Conservation (phyloP, 2,888 invertebrate species). For the Lasiommata megera region DNA sequence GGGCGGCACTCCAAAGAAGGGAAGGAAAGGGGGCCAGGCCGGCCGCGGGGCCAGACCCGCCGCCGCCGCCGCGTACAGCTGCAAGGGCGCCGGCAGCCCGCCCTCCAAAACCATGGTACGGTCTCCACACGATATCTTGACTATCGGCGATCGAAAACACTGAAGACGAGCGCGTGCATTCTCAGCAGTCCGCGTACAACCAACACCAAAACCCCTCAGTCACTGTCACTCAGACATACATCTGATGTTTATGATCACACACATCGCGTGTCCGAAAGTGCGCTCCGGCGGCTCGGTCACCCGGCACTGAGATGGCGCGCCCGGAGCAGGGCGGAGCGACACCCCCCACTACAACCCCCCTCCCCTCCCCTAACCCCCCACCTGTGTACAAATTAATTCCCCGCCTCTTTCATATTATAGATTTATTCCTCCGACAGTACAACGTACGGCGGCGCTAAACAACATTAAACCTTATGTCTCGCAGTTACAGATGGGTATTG, state of each 20-base stretch:
- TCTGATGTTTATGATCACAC: conserved; percentile 3
- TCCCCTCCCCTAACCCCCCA: too few relatives aligned
- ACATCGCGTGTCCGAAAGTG: conserved; percentile 39
- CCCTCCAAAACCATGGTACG: conserved; percentile 84
- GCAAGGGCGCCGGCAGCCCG: conserved; percentile 86
- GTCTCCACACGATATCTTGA: conserved; percentile 59
- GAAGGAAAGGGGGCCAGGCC: conserved; percentile 83
- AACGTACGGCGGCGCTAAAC: conserved; percentile 58
- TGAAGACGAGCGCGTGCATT: conserved; percentile 45
- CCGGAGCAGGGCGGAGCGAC: conserved; percentile 61
- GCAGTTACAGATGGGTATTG: conserved; percentile 70
- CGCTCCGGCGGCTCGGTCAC: conserved; percentile 47
- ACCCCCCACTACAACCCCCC: conserved; percentile 59
- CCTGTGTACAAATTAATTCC: conserved; percentile 68
- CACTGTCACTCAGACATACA: conserved; percentile 26
- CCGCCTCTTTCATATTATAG: conserved; percentile 81
- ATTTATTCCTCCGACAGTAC: conserved; percentile 74
- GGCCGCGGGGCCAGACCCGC: conserved; percentile 81
- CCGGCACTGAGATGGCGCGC: conserved; percentile 76
- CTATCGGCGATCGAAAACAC: conserved; percentile 51
- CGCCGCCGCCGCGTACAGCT: conserved; percentile 86
- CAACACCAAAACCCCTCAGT: conserved; percentile 10
- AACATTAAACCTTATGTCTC: conserved; percentile 73
- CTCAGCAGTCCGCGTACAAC: conserved; percentile 30
- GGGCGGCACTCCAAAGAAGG: conserved; percentile 82